Percentiles rank a stretch among this genome's conserved stretches.
phyloP scores from a whole-genome alignment of 2,888 invertebrate species.

The Sesamia inferens region DNA sequence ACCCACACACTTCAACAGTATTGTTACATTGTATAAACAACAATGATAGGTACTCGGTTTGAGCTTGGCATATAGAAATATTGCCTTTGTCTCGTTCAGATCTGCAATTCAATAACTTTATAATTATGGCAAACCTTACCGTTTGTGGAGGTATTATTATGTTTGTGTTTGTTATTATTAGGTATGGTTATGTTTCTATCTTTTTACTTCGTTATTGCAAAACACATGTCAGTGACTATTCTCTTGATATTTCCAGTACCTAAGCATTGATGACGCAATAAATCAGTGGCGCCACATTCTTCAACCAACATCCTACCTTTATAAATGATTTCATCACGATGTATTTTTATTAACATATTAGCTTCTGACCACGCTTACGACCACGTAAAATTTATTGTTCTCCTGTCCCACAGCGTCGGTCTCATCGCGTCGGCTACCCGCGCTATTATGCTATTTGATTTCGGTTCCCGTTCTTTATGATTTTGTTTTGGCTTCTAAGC shows the following conservation, averaged over 20 bases:
- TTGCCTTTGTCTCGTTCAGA: constrained; percentile 33
- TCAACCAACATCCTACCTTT: not conserved
- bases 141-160: constrained; percentile 21
- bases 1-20: constrained; percentile 41
- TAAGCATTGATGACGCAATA: not conserved
- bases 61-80: constrained; percentile 8
- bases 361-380: no score
- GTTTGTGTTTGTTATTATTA: no score
- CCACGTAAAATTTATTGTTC: no score
- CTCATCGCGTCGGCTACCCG: no score
- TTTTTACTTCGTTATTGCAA: constrained; percentile 16
- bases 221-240: constrained; percentile 8
- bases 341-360: not conserved
- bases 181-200: constrained; percentile 9
- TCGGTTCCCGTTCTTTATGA: no score
- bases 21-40: constrained; percentile 37
- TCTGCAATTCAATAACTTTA: constrained; percentile 59
- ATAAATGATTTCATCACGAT: not conserved
- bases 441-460: no score
- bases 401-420: no score
- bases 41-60: constrained; percentile 9
- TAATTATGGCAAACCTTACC: constrained; percentile 10
- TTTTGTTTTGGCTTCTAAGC: no score
- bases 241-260: not conserved
- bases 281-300: constrained; percentile 8